Evolutionary conservation across 2,113 vertebrate species (phyloP).

Genomic region (Notiomystis cincta): DNA sequence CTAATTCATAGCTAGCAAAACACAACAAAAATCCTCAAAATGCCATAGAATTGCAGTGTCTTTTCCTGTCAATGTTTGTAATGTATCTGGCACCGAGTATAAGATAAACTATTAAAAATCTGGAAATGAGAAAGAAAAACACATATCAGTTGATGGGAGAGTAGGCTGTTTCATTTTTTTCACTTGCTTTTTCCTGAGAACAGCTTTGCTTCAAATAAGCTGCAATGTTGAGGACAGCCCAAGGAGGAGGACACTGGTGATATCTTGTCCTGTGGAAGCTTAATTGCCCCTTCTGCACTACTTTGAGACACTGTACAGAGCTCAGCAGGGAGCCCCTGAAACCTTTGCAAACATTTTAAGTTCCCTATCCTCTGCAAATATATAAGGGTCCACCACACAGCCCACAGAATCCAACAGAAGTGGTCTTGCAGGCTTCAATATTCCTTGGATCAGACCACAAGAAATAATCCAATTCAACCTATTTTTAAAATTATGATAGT

Average conservation of each 20-base stretch:
- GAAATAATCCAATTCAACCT: not conserved
- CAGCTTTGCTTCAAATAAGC: not conserved
- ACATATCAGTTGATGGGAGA: not conserved
- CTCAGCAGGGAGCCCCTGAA: not conserved
- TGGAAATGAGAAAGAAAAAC: not conserved
- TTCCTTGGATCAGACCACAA: not conserved
- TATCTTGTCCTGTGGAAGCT: not conserved
- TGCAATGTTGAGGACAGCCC: not conserved
- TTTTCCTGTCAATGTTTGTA: not conserved
- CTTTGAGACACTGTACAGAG: not conserved
- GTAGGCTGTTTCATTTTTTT: not conserved
- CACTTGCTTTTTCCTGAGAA: accelerated
- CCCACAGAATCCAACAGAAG: not conserved
- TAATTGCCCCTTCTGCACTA: not conserved
- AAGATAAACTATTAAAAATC: not conserved
- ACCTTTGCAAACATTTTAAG: too few species aligned
- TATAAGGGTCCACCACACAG: not conserved
- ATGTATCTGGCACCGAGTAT: not conserved
- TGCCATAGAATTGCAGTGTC: not conserved
- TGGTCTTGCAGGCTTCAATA: not conserved
- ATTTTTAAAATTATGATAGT: not conserved
- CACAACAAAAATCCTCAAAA: not conserved
- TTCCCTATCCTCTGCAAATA: not conserved
- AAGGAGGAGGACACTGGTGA: not conserved
- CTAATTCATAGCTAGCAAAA: not conserved